phyloP scores from a whole-genome alignment of 2,113 vertebrate genomes.

The Lethenteron reissneri region DNA sequence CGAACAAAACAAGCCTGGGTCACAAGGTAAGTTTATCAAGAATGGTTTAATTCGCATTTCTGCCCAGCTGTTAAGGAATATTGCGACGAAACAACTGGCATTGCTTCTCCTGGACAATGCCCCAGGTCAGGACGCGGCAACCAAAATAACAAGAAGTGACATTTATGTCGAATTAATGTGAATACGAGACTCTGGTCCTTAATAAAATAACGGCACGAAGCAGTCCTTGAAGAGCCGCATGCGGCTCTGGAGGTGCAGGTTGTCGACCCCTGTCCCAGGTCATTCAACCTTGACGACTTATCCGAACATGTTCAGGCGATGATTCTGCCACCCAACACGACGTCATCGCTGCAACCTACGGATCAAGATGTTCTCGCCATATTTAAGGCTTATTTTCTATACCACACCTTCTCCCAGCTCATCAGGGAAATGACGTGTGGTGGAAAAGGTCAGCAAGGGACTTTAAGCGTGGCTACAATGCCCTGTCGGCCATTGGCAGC shows the following conservation, averaged over 20 bases:
- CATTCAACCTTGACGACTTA: background rate
- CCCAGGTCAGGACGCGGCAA: background rate
- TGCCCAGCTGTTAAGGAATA: background rate
- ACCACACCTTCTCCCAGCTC: background rate
- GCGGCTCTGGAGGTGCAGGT: no score
- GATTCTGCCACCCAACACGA: background rate
- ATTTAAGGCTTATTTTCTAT: background rate
- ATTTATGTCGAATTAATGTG: no score
- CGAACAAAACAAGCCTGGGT: background rate
- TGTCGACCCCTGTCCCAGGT: no score
- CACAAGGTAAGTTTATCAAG: background rate
- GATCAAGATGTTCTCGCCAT: background rate
- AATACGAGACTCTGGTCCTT: no score
- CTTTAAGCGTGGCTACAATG: no score
- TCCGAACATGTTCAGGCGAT: background rate
- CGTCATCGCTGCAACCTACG: background rate
- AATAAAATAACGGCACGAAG: no score
- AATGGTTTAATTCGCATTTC: background rate
- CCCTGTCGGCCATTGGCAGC: no score
- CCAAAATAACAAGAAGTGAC: no score
- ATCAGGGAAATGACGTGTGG: no score
- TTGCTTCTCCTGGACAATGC: slow-evolving; percentile 2
- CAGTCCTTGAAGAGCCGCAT: no score
- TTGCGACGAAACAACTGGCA: background rate
- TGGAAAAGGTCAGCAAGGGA: no score